These are phyloP conservation scores for Montipora capitata DNA, from an alignment of 92 coral and sea anemone genomes.

Conservation along the genomic window DNA sequence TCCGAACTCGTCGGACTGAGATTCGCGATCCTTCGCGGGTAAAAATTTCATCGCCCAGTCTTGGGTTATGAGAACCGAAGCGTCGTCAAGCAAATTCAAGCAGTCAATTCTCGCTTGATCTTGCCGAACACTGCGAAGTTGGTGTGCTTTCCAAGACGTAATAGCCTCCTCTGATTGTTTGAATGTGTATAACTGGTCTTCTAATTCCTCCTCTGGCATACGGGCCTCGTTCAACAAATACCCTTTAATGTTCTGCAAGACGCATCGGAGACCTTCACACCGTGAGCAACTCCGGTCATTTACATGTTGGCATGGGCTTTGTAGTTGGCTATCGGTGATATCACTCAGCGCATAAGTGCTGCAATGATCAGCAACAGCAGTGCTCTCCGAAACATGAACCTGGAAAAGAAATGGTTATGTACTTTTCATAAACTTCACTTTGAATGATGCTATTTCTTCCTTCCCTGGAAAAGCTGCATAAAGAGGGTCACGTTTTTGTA, in stretches of 20 bases:
- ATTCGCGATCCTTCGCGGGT: no score
- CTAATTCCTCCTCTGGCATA: constrained; percentile 32
- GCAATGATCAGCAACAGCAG: background rate
- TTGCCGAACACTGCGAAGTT: constrained; percentile 49
- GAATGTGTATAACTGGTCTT: constrained; percentile 20
- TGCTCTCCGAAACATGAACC: background rate
- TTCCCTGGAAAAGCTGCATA: background rate
- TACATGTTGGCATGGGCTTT: background rate
- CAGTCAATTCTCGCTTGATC: constrained; percentile 22
- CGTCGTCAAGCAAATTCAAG: constrained; percentile 6
- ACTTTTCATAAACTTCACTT: background rate
- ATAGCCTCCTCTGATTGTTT: constrained; percentile 42
- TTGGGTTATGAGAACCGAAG: background rate
- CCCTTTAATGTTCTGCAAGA: constrained; percentile 12
- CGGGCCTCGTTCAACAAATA: constrained; percentile 8
- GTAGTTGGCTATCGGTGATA: no score
- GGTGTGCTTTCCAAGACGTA: constrained; percentile 55
- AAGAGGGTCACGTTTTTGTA: background rate
- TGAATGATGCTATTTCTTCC: background rate
- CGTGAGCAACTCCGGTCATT: constrained; percentile 36
- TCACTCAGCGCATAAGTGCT: background rate
- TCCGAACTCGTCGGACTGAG: no score
- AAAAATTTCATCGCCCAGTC: no score
- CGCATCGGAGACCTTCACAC: constrained; percentile 32
- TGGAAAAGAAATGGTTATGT: background rate